Evolutionary conservation across 2,888 invertebrate genomes (phyloP), one percentile per base, ranked within the genome.

Genomic region (Protophormia terraenovae): DNA sequence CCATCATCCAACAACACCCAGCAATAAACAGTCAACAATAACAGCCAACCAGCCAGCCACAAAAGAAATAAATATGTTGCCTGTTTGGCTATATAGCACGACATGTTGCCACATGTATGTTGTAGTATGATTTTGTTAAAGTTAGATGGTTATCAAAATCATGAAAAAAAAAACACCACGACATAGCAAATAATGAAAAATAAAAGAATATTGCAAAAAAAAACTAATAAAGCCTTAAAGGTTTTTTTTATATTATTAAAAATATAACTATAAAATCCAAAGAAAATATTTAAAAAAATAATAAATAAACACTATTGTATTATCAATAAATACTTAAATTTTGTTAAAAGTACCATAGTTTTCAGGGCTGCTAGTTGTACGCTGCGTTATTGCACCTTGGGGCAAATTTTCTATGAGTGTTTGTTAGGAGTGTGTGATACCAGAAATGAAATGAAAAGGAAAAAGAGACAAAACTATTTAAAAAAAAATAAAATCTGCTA

Each of bases 361-460:
- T 75, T 47, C 66, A 80, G 64, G 58, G 35, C 32, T 76, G 69
- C 38, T n/a, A 24, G 55, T 58, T 82, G 35, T 60, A 47, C 19
- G 16, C 29, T 53, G 41, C 19, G 16, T 22, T 53, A 69, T 67
- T 82, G 73, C 85, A 82, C 85, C 82, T 85, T 71, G 29, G 60
- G 85, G 81, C 85, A 22, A 41, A 27, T 14, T 58, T 27, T 8
- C 22, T 50, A 3, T 27, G 29, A 1, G 12, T 32, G 45, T 58
- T 8, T 19, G 12, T 10, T 7, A n/a, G 45, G 19, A 60, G 10
- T 76, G 29, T 50, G 10, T 64, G 69, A 64, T 66, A 67, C 55
- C 80, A 77, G 76, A 58, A 79, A 62, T 83, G 35, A 79, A 77
- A 77, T 77, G 38, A 62, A 84, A 82, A 50, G 35, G 71, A 77